Conservation (phyloP, 2,888 invertebrate genomes). For the Torymus texanus region DNA sequence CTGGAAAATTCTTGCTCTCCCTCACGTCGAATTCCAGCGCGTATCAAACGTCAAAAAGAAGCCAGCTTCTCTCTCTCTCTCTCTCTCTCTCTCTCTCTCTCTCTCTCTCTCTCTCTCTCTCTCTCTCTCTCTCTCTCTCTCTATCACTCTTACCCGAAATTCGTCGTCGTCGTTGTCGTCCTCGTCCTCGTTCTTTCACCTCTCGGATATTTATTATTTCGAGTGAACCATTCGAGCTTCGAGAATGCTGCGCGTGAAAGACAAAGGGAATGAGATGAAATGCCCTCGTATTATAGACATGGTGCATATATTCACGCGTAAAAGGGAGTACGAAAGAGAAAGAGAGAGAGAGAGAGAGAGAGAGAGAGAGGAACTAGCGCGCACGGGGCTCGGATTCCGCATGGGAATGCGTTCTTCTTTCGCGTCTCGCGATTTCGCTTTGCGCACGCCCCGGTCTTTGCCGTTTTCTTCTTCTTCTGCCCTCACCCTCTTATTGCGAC, state of each 20-base stretch:
- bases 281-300: not conserved
- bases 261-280: conserved; percentile 34
- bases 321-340: conserved; percentile 54
- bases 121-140: no score
- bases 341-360: conserved; percentile 55
- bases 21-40: no score
- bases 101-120: no score
- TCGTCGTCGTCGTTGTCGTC: not conserved
- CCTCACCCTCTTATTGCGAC: conserved; percentile 38
- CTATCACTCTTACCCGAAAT: not conserved
- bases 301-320: conserved; percentile 30
- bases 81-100: no score
- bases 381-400: conserved; percentile 57
- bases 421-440: conserved; percentile 49
- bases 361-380: conserved; percentile 34
- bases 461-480: conserved; percentile 15
- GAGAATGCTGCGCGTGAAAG: conserved; percentile 19
- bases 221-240: conserved; percentile 14
- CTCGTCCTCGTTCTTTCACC: not conserved
- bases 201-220: conserved; percentile 31
- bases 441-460: conserved; percentile 31
- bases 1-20: no score
- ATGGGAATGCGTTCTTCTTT: conserved; percentile 56
- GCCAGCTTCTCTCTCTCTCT: no score
- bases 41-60: no score